phyloP scores from a whole-genome alignment of 2,888 invertebrate genomes.

The Merodon equestris region DNA sequence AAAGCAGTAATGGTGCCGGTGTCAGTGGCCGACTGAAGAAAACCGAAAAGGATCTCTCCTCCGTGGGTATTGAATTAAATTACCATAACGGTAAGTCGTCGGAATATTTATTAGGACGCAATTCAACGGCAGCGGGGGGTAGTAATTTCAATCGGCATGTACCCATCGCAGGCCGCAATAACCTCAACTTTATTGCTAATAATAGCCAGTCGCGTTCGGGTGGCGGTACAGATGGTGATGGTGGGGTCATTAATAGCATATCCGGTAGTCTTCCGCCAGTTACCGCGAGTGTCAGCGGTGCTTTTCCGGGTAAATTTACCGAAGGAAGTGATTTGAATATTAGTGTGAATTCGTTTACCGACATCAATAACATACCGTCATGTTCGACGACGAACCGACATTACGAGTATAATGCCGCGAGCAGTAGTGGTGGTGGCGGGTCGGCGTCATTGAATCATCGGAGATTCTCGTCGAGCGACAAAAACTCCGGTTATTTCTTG shows the following conservation, averaged over 20 bases:
- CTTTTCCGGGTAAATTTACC: slow-evolving; percentile 53
- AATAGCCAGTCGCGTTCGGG: slow-evolving; percentile 74
- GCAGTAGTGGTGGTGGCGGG: slow-evolving; percentile 13
- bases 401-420: slow-evolving; percentile 10
- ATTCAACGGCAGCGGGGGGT: slow-evolving; percentile 28
- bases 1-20: slow-evolving; percentile 2
- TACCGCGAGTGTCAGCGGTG: slow-evolving; percentile 59
- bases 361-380: slow-evolving; percentile 70
- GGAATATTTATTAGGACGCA: slow-evolving; percentile 62
- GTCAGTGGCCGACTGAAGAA: slow-evolving; percentile 43
- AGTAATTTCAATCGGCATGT: slow-evolving; percentile 60
- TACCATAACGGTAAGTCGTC: slow-evolving; percentile 67
- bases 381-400: slow-evolving; percentile 41
- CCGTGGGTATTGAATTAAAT: slow-evolving; percentile 72
- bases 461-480: slow-evolving; percentile 59
- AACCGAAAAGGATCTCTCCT: slow-evolving; percentile 61
- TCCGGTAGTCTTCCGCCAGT: slow-evolving; percentile 74
- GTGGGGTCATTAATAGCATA: slow-evolving; percentile 74
- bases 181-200: slow-evolving; percentile 64
- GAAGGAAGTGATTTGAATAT: slow-evolving; percentile 73
- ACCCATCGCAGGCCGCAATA: slow-evolving; percentile 64
- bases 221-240: slow-evolving; percentile 67
- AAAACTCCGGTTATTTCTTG: slow-evolving; percentile 74
- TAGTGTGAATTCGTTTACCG: slow-evolving; percentile 71
- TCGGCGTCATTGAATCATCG: slow-evolving; percentile 32